Percentiles rank a stretch among this genome's conserved stretches.
Conservation (phyloP, 2,797 vertebrate genomes). For the Garrulus glandarius region DNA sequence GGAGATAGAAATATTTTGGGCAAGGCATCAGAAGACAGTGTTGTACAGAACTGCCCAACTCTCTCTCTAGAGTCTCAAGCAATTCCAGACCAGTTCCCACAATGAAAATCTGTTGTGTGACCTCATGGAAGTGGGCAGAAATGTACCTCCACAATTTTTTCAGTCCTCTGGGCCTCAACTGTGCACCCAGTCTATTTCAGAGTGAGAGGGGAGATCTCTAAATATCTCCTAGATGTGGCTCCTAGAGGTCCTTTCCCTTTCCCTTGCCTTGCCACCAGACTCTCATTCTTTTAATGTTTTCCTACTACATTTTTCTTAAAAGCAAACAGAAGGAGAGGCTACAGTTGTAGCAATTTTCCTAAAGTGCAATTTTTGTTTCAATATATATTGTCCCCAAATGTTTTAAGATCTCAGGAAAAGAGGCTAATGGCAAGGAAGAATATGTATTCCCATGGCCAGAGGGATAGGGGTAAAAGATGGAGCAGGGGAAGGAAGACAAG, state of each 20-base stretch:
- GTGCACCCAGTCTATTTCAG: background rate
- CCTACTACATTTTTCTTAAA: background rate
- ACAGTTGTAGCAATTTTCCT: background rate
- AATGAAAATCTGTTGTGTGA: background rate
- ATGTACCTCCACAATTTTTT: background rate
- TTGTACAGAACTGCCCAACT: background rate
- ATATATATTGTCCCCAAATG: background rate
- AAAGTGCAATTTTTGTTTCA: background rate
- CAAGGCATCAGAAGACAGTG: background rate
- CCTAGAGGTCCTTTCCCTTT: background rate
- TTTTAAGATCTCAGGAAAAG: background rate
- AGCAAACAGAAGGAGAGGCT: background rate
- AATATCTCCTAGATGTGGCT: background rate
- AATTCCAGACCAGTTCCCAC: background rate
- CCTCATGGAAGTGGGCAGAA: background rate
- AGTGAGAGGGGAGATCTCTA: background rate
- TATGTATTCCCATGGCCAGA: background rate
- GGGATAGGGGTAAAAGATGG: background rate
- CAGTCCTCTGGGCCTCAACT: background rate
- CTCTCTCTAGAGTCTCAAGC: background rate
- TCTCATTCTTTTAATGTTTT: background rate
- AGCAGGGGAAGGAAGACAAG: background rate
- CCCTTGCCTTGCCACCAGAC: background rate
- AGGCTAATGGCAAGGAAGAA: background rate
- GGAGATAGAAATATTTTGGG: background rate